Base-by-base conservation (phyloP, 2,888 invertebrate genomes). In the Opisthograptis luteolata region DNA sequence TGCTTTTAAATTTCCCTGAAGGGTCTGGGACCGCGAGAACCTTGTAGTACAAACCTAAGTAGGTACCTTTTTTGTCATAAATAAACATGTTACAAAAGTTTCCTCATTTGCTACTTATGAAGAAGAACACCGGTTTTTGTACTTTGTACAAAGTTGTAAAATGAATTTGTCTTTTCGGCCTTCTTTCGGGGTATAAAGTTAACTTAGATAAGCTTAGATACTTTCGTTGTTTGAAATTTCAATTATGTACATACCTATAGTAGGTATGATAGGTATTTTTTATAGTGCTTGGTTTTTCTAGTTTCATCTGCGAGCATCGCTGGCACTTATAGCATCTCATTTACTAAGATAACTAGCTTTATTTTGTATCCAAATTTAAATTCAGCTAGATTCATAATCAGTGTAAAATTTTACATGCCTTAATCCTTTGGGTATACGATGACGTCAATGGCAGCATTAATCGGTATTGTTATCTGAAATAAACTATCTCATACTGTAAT, bases 81-180 rank as follows among this genome's bases (percentile, higher is more conserved):
- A 69, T 70, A 72, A 73, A 71, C 64, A 68, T 70, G 68, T 75
- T 66, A 63, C 62, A 61, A 70, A 78, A 79, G 66, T 79, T 83
- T 72, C 57, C 66, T 73, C 72, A 72, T 80, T 75, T 73, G 59
- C 58, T 64, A 62, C 59, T 58, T 63, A 69, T 62, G 55, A 62
- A 40, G 51, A 57, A 64, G 43, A 55, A 66, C 59, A 66, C 62
- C 55, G 28, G 46, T 65, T 60, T 68, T 61, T 60, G 49, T 57
- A 46, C 46, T 36, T 43, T 35, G 45, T 37, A 17, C 4, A 45
- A 49, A 55, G 40, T 57, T 55, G 28, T 31, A 44, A 49, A 50
- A 61, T 57, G 27, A 62, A 66, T 64, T 58, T 54, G 46, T 55
- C 58, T 58, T 54, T 51, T 55, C 47, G 50, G 40, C 58, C 50